Evolutionary conservation across 2,113 vertebrate species (phyloP).

Genomic region (Zosterops lateralis): DNA sequence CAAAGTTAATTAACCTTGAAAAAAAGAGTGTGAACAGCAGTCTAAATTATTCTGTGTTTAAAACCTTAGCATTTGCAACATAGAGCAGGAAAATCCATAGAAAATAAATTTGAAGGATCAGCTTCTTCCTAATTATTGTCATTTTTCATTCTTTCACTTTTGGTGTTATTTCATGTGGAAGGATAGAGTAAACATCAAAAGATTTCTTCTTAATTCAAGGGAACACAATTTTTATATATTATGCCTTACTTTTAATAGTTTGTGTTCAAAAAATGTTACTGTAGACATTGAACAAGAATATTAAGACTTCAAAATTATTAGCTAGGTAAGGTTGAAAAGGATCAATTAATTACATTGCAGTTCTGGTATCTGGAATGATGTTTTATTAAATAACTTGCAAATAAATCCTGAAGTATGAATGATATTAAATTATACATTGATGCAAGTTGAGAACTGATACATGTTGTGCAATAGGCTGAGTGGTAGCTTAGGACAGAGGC

Average conservation of each 20-base stretch:
- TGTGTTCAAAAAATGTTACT: background rate
- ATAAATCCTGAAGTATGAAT: background rate
- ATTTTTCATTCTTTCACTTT: slow-evolving; percentile 42
- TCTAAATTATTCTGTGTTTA: background rate
- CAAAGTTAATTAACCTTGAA: background rate
- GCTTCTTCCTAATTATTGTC: background rate
- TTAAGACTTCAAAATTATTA: background rate
- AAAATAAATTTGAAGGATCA: slow-evolving; percentile 26
- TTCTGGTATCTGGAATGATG: background rate
- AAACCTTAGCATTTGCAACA: background rate
- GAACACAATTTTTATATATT: background rate
- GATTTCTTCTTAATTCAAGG: background rate
- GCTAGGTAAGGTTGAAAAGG: background rate
- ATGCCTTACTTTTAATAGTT: background rate
- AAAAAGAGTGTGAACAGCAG: background rate
- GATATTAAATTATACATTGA: background rate
- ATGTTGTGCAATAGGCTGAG: background rate
- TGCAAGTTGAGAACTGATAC: background rate
- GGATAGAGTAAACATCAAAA: slow-evolving; percentile 10
- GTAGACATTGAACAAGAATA: background rate
- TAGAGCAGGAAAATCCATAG: background rate
- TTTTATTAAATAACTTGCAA: background rate
- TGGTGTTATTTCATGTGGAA: slow-evolving; percentile 13
- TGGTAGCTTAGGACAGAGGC: background rate
- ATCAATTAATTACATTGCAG: background rate